These are phyloP conservation scores for Hormaphis cornu DNA, from an alignment of 1,140 invertebrate species.

Conservation along the genomic window DNA sequence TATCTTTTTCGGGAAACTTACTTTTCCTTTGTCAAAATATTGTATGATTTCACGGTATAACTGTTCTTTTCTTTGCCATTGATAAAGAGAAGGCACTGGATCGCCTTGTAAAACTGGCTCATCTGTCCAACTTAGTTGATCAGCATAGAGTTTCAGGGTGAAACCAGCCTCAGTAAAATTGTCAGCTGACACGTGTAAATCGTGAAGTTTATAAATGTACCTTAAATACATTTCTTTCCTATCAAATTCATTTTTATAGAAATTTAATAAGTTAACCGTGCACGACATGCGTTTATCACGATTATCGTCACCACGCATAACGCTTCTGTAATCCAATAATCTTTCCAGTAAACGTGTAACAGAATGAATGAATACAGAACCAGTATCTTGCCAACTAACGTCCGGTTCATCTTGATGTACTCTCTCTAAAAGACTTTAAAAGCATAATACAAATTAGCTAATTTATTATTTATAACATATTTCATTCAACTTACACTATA, in stretches of 20 bases:
- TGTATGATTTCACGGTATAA: slow-evolving; percentile 85
- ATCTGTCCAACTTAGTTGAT: slow-evolving; percentile 78
- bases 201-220: slow-evolving; percentile 93
- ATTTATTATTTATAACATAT: neutral
- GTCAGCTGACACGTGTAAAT: slow-evolving; percentile 83
- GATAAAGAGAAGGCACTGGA: slow-evolving; percentile 56
- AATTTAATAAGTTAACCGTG: slow-evolving; percentile 93
- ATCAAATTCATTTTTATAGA: slow-evolving; percentile 93
- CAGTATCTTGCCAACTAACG: slow-evolving; percentile 80
- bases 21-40: slow-evolving; percentile 91
- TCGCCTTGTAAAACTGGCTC: slow-evolving; percentile 50
- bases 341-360: slow-evolving; percentile 80
- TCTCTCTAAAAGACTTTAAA: slow-evolving; percentile 67
- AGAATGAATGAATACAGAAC: slow-evolving; percentile 81
- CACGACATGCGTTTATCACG: slow-evolving; percentile 92
- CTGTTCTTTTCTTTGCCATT: slow-evolving; percentile 87
- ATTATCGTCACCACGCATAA: slow-evolving; percentile 85
- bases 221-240: slow-evolving; percentile 92
- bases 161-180: slow-evolving; percentile 95
- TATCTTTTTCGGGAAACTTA: slow-evolving; percentile 39
- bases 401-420: slow-evolving; percentile 63
- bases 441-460: neutral
- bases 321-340: slow-evolving; percentile 82
- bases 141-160: slow-evolving; percentile 86
- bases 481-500: slow-evolving; percentile 63